Evolutionary conservation across 2,797 vertebrate genomes (phyloP).

Genomic region (Gephyroberyx darwinii): DNA sequence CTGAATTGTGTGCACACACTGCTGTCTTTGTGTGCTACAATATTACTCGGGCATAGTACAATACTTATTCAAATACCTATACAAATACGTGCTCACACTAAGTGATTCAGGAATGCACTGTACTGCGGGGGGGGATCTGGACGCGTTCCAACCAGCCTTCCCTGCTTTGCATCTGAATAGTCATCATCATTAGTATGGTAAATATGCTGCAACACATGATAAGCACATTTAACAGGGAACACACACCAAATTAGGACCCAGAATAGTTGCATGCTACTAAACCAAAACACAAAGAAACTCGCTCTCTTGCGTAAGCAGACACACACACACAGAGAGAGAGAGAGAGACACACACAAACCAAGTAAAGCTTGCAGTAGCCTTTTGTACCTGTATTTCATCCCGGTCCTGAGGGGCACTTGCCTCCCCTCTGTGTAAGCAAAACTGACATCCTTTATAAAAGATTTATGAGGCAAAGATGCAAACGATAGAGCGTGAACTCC

Average conservation of each 20-base stretch:
- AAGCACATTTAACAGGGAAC: slow-evolving; percentile 62
- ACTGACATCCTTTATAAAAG: slow-evolving; percentile 88
- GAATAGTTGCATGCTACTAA: slow-evolving; percentile 34
- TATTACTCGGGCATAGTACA: slow-evolving; percentile 56
- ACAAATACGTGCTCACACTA: slow-evolving; percentile 58
- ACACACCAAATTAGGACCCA: slow-evolving; percentile 52
- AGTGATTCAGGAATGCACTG: slow-evolving; percentile 62
- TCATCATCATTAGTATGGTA: slow-evolving; percentile 64
- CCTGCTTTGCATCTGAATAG: slow-evolving; percentile 74
- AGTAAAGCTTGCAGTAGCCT: slow-evolving; percentile 69
- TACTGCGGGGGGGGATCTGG: slow-evolving; percentile 50
- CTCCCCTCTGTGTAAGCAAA: slow-evolving; percentile 85
- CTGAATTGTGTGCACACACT: slow-evolving; percentile 50
- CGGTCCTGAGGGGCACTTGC: slow-evolving; percentile 77
- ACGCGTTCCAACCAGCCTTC: slow-evolving; percentile 57
- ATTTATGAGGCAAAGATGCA: slow-evolving; percentile 88
- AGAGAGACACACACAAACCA: slow-evolving; percentile 51
- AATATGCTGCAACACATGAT: slow-evolving; percentile 70
- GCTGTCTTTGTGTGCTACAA: slow-evolving; percentile 54
- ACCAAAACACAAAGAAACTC: slow-evolving; percentile 58
- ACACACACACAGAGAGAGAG: slow-evolving; percentile 32
- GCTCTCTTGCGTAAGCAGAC: slow-evolving; percentile 36
- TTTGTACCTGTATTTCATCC: slow-evolving; percentile 79
- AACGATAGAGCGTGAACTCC: slow-evolving; percentile 83
- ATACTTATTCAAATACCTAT: slow-evolving; percentile 21